Base-by-base conservation (phyloP, 2,888 invertebrate genomes). In the Euspilapteryx auroguttella region DNA sequence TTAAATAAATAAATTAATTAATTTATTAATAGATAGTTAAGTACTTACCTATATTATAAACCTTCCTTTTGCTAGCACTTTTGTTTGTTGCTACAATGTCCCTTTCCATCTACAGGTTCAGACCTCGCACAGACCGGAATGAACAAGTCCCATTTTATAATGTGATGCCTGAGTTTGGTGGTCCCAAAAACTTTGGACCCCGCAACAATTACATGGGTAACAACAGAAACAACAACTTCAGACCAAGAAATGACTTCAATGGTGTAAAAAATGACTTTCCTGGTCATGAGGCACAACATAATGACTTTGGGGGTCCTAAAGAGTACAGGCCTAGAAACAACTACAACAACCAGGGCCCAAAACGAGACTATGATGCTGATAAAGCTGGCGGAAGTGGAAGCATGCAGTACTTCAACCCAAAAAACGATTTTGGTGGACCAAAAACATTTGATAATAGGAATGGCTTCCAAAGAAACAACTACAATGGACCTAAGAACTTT, bases 91-190 rank as follows among this genome's bases (percentile, higher is more conserved):
- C n/a, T n/a, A n/a, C n/a, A n/a, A n/a, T n/a, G n/a, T n/a, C n/a
- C n/a, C n/a, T n/a, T n/a, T n/a, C n/a, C n/a, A n/a, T 32, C 37
- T 41, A 32, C 37, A 78, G 75, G 75, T 81, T 73, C 63, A 79
- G 82, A 55, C 78, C 80, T 49, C 73, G 81, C 55, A 71, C 79
- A 55, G 82, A 82, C 59, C 80, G 81, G 55, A 78, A 78, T 66
- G 82, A 82, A 77, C 80, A 81, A 78, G 79, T 75, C 37, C 71
- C 64, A 34, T 69, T 55, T 41, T 62, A 61, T 36, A 69, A 66
- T 55, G 63, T 64, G 31, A 39, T 63, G 34, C 59, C 45, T 41
- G 75, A 76, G 34, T 77, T 76, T 49, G 77, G 76, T 25, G 77
- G 77, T 10, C 77, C 76, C 29, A 77, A 73, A 52, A 65, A 56